A percentile compares a stretch with the other conserved stretches of the same genome.
phyloP scores from a whole-genome alignment of 2,113 vertebrate species.

The Carassius carassius region DNA sequence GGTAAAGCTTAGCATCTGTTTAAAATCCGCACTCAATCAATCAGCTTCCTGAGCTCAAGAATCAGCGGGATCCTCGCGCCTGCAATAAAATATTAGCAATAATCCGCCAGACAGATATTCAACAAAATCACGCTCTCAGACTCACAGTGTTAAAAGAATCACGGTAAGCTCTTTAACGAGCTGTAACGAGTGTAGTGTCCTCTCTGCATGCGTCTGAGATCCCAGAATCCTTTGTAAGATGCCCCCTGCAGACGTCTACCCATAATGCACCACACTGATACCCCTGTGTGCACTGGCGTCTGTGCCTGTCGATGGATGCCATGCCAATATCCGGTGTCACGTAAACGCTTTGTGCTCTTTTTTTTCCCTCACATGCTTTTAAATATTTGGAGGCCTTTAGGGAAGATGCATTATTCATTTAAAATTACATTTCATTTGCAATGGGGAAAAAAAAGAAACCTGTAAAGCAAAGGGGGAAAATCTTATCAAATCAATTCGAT shows the following conservation, averaged over 20 bases:
- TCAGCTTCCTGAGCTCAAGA: neutral
- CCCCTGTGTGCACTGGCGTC: conserved; percentile 39
- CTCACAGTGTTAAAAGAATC: conserved; percentile 35
- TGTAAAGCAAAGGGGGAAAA: conserved; percentile 45
- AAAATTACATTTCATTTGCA: conserved; percentile 57
- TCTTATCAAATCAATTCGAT: conserved; percentile 60
- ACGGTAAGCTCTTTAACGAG: conserved; percentile 30
- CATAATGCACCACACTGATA: conserved; percentile 23
- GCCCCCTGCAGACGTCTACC: conserved; percentile 43
- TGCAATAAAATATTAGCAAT: conserved; percentile 27
- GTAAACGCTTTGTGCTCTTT: conserved; percentile 42
- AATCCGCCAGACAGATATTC: conserved; percentile 30
- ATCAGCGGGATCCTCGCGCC: neutral
- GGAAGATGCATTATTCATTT: conserved; percentile 60
- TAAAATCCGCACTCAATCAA: neutral
- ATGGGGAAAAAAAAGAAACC: conserved; percentile 30
- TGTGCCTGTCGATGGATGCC: conserved; percentile 45
- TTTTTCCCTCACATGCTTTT: conserved; percentile 46
- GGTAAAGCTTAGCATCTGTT: neutral
- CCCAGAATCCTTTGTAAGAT: conserved; percentile 47
- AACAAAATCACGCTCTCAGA: conserved; percentile 1
- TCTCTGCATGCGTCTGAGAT: conserved; percentile 33
- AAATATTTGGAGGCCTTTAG: conserved; percentile 61
- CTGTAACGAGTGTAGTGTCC: conserved; percentile 45
- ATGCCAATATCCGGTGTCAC: conserved; percentile 56